Base-by-base conservation (phyloP, 2,113 vertebrate species). In the Oxyura jamaicensis region DNA sequence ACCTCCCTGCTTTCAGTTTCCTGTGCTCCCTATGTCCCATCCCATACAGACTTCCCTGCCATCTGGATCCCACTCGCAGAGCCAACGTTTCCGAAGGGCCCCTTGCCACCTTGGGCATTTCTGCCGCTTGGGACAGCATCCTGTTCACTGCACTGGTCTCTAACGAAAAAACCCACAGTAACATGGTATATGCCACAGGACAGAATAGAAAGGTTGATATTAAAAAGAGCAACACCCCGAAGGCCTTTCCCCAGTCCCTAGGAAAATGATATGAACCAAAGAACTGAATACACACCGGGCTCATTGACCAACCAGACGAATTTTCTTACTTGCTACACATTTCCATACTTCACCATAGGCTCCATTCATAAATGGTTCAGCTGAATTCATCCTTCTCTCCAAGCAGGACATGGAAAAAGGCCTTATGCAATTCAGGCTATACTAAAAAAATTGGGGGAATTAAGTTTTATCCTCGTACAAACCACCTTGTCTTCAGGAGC, bases 401-500 rank as follows among this genome's bases (percentile, higher is more conserved):
- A 93, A 93, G 74, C 11, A 86, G 88, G 83, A 67, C 77, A 33
- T 14, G 50, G 39, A 53, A 74, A 95, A 93, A 86, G 35, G 46
- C 39, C 76, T 91, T 94, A 88, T 33, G 69, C 80, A 91, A 88
- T 75, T 79, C 88, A 78, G 59, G 3, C 42, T 74, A 5, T 8
- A 23, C 79, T 71, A 80, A 84, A 80, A 85, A 86, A 4, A 58
- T 0, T 42, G 25, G 46, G n/a, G 55, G 52, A 93, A 88, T 90
- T 91, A 83, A 90, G 67, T 74, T 83, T 41, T 36, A 69, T 52
- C 72, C 75, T 10, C 4, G 35, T 50, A 52, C 79, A 77, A 85
- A 90, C 25, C 94, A 93, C 88, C 90, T 91, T 65, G 73, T 68
- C 86, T 89, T 89, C 74, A 79, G 93, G 66, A 96, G 86, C 93